phyloP scores from a whole-genome alignment of 2,888 invertebrate genomes.

The Crematogaster levior region DNA sequence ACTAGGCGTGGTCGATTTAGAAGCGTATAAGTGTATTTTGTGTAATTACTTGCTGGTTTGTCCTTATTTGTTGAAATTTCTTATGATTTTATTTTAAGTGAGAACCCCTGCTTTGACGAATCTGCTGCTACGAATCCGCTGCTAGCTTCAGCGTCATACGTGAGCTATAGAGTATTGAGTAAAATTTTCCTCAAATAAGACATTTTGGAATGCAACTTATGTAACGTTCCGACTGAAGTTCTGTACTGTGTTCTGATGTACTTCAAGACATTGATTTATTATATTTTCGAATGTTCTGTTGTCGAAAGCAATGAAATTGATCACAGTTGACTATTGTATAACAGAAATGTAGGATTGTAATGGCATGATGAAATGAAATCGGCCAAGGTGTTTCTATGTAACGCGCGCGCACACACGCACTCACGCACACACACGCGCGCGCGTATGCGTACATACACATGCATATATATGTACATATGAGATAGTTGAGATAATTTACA shows the following conservation, averaged over 20 bases:
- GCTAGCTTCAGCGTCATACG: too few relatives aligned
- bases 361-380: slow-evolving; percentile 46
- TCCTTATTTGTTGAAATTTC: too few relatives aligned
- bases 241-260: too few relatives aligned
- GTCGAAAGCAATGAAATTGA: slow-evolving; percentile 18
- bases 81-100: too few relatives aligned
- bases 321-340: not conserved
- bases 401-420: not conserved
- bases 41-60: too few relatives aligned
- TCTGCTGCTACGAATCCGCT: too few relatives aligned
- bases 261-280: slow-evolving; percentile 16
- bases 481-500: not conserved
- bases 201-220: too few relatives aligned
- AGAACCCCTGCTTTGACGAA: too few relatives aligned
- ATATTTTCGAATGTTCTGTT: not conserved
- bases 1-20: too few relatives aligned
- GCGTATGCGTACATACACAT: not conserved
- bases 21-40: too few relatives aligned
- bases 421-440: not conserved
- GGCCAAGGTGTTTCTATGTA: slow-evolving; percentile 47
- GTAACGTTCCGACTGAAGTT: not conserved
- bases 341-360: slow-evolving; percentile 51
- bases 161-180: too few relatives aligned
- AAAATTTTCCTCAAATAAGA: too few relatives aligned
- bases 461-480: not conserved